Evolutionary conservation across 2,797 vertebrate genomes (phyloP), one percentile per base, ranked within the genome.

Genomic region (Coccyzus lansbergi): DNA sequence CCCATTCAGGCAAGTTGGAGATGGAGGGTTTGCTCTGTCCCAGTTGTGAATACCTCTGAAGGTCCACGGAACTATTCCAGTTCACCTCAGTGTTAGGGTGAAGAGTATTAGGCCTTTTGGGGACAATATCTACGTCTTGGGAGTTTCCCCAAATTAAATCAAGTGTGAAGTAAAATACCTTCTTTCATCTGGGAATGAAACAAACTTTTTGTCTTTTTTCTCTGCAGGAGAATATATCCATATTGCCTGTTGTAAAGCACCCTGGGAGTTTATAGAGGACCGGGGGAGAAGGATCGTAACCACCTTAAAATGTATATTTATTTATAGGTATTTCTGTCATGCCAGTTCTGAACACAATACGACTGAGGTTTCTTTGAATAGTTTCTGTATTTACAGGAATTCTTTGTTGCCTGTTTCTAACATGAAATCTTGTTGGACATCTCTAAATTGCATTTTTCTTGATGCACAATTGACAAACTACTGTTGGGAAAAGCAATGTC

Each of bases 371-470:
- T 75, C 12, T 82, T 91, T 76, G 53, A 71, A 72, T 81, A 60
- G 92, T 65, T 82, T 42, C 70, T 3, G 1, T 51, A 29, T 89
- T 92, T 84, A 48, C 6, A 3, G 31, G 49, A 7, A 3, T 53
- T 51, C 83, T 88, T 87, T 94, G 70, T 81, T 53, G 76, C 79
- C 65, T 78, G 29, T 46, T 63, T 56, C 58, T 48, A 60, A 51
- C n/a, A 26, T 22, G 46, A 68, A 75, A 36, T 34, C 72, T 68
- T 52, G 25, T 62, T 93, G 25, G 0, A 22, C 89, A 65, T 48
- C 91, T 87, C 79, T 93, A 77, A 93, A 72, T 3, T 10, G 48
- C 40, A 58, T 89, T 92, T 89, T 75, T 95, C 46, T 56, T 80
- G 49, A 75, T 14, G n/a, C 75, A 60, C 65, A 58, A 65, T 21